phyloP scores from a whole-genome alignment of 2,888 invertebrate genomes.

The Limnephilus lunatus region DNA sequence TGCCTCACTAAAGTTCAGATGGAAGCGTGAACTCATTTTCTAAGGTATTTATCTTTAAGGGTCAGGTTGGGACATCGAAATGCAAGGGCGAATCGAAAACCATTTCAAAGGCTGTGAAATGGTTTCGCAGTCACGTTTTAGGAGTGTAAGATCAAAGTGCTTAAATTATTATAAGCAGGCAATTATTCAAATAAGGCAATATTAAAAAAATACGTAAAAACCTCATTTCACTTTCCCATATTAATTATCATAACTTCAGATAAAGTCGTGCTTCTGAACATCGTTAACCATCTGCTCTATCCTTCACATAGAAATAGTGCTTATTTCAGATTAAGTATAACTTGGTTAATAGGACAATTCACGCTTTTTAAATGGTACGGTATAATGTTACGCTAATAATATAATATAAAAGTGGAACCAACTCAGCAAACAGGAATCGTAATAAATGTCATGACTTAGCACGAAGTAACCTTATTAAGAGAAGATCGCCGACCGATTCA shows the following conservation, averaged over 20 bases:
- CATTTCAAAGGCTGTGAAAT: neutral
- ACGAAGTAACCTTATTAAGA: slow-evolving; percentile 40
- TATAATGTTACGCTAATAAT: neutral
- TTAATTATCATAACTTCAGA: neutral
- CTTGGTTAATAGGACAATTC: neutral
- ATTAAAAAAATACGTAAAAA: neutral
- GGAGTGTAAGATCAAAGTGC: neutral
- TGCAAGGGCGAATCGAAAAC: slow-evolving; percentile 15
- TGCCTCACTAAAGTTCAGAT: slow-evolving; percentile 44
- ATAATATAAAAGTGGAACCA: neutral
- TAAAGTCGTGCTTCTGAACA: neutral
- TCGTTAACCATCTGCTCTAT: neutral
- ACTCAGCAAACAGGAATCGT: slow-evolving; percentile 11
- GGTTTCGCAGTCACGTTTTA: neutral
- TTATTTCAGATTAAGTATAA: neutral
- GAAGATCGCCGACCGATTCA: slow-evolving; percentile 20
- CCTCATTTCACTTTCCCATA: neutral
- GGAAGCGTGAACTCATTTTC: slow-evolving; percentile 16
- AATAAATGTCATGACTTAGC: slow-evolving; percentile 40
- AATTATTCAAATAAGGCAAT: neutral
- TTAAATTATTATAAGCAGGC: neutral
- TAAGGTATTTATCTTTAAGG: slow-evolving; percentile 23
- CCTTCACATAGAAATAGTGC: neutral
- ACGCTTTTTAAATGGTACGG: neutral
- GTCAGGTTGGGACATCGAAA: neutral